phyloP scores from a whole-genome alignment of 2,888 invertebrate species.

The Troglohyphantes excavatus region DNA sequence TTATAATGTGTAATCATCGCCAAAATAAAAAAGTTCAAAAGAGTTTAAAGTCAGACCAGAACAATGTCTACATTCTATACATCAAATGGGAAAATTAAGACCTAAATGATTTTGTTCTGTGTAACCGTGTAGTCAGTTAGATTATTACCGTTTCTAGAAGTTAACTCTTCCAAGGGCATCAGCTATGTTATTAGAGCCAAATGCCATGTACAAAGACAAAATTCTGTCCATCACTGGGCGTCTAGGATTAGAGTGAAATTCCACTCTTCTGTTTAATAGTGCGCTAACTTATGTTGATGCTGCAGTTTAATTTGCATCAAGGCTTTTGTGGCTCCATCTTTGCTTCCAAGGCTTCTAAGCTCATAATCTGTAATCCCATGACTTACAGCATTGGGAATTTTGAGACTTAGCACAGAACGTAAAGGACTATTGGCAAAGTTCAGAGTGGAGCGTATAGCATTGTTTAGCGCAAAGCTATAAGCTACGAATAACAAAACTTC shows the following conservation, averaged over 20 bases:
- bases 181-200: background rate
- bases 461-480: background rate
- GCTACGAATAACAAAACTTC: background rate
- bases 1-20: too few relatives aligned
- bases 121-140: too few relatives aligned
- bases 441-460: conserved; percentile 10
- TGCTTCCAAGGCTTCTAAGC: background rate
- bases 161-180: background rate
- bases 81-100: too few relatives aligned
- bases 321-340: conserved; percentile 28
- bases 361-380: conserved; percentile 59
- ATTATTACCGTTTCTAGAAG: background rate
- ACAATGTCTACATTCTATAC: too few relatives aligned
- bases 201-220: background rate
- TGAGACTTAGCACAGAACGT: conserved; percentile 24
- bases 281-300: conserved; percentile 47
- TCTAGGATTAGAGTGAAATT: conserved; percentile 49
- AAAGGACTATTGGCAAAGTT: conserved; percentile 39
- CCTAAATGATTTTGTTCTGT: too few relatives aligned
- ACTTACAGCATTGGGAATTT: conserved; percentile 49
- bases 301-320: conserved; percentile 39
- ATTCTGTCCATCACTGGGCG: background rate
- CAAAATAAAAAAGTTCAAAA: too few relatives aligned
- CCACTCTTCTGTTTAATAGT: conserved; percentile 47
- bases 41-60: too few relatives aligned